Conservation (phyloP, 2,113 vertebrate genomes). For the sheep (Ovis aries) region ARS-UI_Ramb_v3.0 NC_056057.1:118898001-118898500, state of each 20-base stretch:
- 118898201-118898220: background rate
- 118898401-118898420: background rate
- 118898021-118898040: background rate
- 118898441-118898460: background rate
- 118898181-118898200: background rate
- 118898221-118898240: background rate
- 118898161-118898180: fast-evolving
- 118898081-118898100: background rate
- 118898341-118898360: background rate
- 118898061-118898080: background rate
- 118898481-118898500: background rate
- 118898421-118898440: background rate
- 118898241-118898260: fast-evolving
- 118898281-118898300: background rate
- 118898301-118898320: background rate
- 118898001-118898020: background rate
- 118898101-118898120: background rate
- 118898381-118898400: background rate
- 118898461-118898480: background rate
- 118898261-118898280: too few relatives aligned
- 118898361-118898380: background rate
- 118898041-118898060: background rate
- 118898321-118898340: background rate
- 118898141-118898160: fast-evolving
- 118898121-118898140: background rate